phyloP scores from a whole-genome alignment of 2,797 vertebrate genomes.

The Gallinago nigripennis region DNA sequence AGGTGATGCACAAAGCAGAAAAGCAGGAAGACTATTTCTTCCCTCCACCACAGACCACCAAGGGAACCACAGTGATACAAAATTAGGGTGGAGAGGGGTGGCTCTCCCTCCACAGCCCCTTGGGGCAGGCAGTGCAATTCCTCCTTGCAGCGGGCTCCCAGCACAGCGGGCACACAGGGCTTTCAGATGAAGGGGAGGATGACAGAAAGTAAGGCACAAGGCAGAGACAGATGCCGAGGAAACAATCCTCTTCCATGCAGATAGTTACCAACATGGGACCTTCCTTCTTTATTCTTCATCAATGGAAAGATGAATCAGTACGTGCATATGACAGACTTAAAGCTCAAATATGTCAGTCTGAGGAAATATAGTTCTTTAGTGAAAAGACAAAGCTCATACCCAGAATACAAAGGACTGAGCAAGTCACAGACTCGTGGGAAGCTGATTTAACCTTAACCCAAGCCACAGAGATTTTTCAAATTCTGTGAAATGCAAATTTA shows the following conservation, averaged over 20 bases:
- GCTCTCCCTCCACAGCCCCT: background rate
- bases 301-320: conserved; percentile 13
- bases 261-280: background rate
- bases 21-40: background rate
- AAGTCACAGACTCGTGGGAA: conserved; percentile 21
- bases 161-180: background rate
- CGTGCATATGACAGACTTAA: background rate
- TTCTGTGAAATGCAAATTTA: conserved; percentile 35
- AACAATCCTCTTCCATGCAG: background rate
- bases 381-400: background rate
- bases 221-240: background rate
- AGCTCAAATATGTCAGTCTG: background rate
- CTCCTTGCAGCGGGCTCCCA: background rate
- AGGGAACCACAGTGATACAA: background rate
- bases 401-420: background rate
- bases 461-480: background rate
- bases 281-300: conserved; percentile 20
- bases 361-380: background rate
- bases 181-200: background rate
- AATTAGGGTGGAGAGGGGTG: background rate
- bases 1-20: background rate
- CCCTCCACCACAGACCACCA: background rate
- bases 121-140: background rate
- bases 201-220: background rate
- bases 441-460: conserved; percentile 29